Evolutionary conservation across 2,797 vertebrate genomes (phyloP), one percentile per base, ranked within the genome.

Genomic region (Gymnoscopelus braueri): DNA sequence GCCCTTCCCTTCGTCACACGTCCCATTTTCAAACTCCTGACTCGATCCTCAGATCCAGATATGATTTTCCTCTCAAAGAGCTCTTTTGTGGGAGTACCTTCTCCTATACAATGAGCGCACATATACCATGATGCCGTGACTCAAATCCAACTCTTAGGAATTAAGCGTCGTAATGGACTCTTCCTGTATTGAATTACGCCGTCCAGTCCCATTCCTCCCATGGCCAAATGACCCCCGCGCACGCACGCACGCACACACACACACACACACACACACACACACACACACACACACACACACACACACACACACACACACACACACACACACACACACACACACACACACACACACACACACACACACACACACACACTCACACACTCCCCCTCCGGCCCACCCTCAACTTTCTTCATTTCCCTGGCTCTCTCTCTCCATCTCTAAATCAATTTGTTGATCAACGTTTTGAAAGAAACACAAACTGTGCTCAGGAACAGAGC

Each of bases 21-120:
- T 78, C 63, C 11, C 15, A 61, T 81, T 80, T 51, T 79, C 47
- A 54, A 73, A 84, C 79, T 81, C 77, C 75, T 79, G 81, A 88
- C 85, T 73, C 57, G 58, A 66, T 71, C 69, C 57, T 62, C 52
- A 64, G 70, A 77, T 73, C 51, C 35, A 84, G 82, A 90, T 89
- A 82, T 69, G 81, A 85, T 84, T 86, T 84, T 85, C 66, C 56
- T 59, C 66, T 90, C 71, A 90, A 89, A 87, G 76, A 65, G n/a
- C 14, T 53, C 69, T 74, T 89, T 88, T 92, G 86, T 39, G 0
- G 59, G 23, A 54, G 47, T 35, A 79, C 57, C 54, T 76, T 71
- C 74, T 65, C 74, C 56, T 48, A 15, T 71, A 47, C 83, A 83
- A 59, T 56, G 9, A 48, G 62, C 70, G 69, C 13, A 70, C 72